Percentiles rank a stretch among this genome's conserved stretches.
Conservation (phyloP, 1,140 invertebrate genomes). For the Lasioglossum baleicum region DNA sequence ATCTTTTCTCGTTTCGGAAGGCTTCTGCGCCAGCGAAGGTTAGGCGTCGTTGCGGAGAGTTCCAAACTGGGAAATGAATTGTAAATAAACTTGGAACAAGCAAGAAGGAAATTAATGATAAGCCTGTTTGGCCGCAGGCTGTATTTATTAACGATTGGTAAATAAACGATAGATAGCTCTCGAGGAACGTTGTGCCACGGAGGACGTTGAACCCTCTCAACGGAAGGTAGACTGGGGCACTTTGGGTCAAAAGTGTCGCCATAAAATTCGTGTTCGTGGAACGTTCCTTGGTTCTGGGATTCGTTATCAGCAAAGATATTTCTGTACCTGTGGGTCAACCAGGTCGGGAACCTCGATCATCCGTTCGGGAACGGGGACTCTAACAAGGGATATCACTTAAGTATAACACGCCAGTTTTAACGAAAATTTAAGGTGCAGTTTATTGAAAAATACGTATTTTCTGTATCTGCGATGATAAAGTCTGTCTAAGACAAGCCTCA, state of each 20-base stretch:
- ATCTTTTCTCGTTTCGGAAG: background rate
- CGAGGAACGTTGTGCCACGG: conserved; percentile 14
- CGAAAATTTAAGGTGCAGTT: too few relatives aligned
- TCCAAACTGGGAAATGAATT: background rate
- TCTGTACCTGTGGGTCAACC: conserved; percentile 25
- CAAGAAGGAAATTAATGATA: too few relatives aligned
- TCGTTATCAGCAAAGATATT: conserved; percentile 46
- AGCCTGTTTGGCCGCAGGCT: too few relatives aligned
- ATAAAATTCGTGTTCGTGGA: conserved; percentile 31
- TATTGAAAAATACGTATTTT: too few relatives aligned
- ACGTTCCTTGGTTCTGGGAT: conserved; percentile 17
- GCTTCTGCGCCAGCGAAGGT: background rate
- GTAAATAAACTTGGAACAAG: background rate
- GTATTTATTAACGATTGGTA: background rate
- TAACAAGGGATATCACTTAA: background rate
- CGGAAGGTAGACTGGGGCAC: conserved; percentile 3
- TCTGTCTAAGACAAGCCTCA: too few relatives aligned
- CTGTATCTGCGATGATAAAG: too few relatives aligned
- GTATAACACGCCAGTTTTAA: too few relatives aligned
- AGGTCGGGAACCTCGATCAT: conserved; percentile 29
- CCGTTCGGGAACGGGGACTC: conserved; percentile 15
- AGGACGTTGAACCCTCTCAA: conserved; percentile 20
- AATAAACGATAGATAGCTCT: conserved; percentile 7
- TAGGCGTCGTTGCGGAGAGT: too few relatives aligned
- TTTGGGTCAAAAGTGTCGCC: conserved; percentile 43